A percentile compares a stretch with the other conserved stretches of the same genome.
These are phyloP conservation scores for Cladopsammia gracilis DNA, from an alignment of 64 coral and sea anemone genomes.

Conservation along the genomic window DNA sequence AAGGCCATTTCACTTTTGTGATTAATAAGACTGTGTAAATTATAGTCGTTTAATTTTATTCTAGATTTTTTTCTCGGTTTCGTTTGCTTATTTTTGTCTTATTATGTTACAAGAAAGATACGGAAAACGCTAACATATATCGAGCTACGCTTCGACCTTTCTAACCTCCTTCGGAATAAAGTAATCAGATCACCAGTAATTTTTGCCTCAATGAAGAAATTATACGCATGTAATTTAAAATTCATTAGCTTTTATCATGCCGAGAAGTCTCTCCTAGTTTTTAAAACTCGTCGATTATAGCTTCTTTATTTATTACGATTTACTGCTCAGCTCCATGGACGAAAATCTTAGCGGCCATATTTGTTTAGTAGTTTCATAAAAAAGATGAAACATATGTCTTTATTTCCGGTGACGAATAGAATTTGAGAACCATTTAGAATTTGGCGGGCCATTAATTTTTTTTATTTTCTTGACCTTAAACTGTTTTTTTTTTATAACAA, in stretches of 20 bases:
- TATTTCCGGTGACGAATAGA: constrained; percentile 16
- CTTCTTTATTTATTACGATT: not conserved
- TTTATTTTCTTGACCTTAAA: not conserved
- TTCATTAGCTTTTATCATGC: not conserved
- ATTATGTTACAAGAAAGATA: not conserved
- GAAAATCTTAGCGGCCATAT: not conserved
- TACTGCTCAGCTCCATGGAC: not conserved
- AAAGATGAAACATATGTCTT: constrained; percentile 8
- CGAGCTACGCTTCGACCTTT: too few relatives aligned
- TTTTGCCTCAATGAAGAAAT: not conserved
- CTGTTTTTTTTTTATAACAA: not conserved
- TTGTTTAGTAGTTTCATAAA: not conserved
- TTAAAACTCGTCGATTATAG: not conserved
- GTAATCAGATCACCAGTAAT: not conserved
- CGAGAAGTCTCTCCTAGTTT: not conserved
- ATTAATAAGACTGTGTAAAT: not conserved
- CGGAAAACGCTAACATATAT: not conserved
- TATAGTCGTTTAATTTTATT: not conserved
- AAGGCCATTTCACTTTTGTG: not conserved
- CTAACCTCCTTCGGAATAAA: too few relatives aligned
- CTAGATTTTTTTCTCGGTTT: not conserved
- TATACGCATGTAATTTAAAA: not conserved
- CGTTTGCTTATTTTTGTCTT: not conserved
- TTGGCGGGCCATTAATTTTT: not conserved
- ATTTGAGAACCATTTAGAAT: not conserved